Evolutionary conservation across 2,888 invertebrate species (phyloP).

Genomic region (Athetis lepigone): DNA sequence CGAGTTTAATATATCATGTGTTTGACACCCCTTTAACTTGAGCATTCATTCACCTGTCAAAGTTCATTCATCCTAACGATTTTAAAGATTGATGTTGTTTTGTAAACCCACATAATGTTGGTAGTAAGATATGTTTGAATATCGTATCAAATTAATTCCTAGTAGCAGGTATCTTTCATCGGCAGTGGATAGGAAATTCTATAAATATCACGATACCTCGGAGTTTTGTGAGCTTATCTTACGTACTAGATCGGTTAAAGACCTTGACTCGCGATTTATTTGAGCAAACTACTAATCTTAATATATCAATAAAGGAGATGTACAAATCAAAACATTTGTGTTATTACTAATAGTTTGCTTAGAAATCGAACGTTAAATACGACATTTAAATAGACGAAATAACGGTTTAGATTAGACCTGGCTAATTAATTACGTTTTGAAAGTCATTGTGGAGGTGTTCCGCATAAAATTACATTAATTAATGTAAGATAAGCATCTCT

Average conservation of each 20-base stretch:
- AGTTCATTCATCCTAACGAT: slow-evolving; percentile 66
- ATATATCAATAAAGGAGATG: slow-evolving; percentile 32
- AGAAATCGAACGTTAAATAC: slow-evolving; percentile 40
- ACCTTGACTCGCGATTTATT: slow-evolving; percentile 47
- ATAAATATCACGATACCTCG: slow-evolving; percentile 44
- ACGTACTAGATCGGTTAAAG: slow-evolving; percentile 40
- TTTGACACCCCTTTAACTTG: slow-evolving; percentile 63
- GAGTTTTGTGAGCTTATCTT: slow-evolving; percentile 47
- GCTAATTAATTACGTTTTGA: slow-evolving; percentile 44
- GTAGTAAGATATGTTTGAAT: slow-evolving; percentile 25
- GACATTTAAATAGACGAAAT: slow-evolving; percentile 38
- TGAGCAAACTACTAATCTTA: slow-evolving; percentile 38
- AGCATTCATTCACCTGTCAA: slow-evolving; percentile 68
- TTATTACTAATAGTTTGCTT: slow-evolving; percentile 39
- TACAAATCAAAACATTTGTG: slow-evolving; percentile 36
- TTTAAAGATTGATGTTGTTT: slow-evolving; percentile 61
- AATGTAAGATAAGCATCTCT: slow-evolving; percentile 35
- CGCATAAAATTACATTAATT: slow-evolving; percentile 47
- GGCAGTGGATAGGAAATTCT: slow-evolving; percentile 33
- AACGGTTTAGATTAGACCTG: slow-evolving; percentile 32
- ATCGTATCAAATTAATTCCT: slow-evolving; percentile 30
- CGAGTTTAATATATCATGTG: slow-evolving; percentile 55
- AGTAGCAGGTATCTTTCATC: slow-evolving; percentile 41
- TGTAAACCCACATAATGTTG: slow-evolving; percentile 26
- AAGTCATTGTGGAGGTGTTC: slow-evolving; percentile 45